phyloP scores from a whole-genome alignment of 2,113 vertebrate genomes.

The Procavia capensis region DNA sequence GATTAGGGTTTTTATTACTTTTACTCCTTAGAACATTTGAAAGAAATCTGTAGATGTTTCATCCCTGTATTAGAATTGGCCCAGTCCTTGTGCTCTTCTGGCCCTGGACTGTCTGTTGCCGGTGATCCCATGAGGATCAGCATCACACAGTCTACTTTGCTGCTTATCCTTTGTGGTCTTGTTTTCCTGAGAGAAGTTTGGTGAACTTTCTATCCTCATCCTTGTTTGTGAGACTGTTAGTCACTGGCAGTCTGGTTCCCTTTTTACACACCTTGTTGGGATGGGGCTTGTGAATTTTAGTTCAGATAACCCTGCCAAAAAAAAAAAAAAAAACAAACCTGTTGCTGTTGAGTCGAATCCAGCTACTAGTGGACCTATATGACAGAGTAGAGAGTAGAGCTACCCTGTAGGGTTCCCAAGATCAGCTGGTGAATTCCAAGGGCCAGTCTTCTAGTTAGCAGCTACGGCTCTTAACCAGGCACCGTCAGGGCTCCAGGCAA shows the following conservation, averaged over 20 bases:
- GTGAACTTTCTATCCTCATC: accelerated
- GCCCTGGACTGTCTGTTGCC: accelerated
- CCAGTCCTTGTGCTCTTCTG: accelerated
- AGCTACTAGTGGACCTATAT: no score
- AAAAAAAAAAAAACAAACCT: no score
- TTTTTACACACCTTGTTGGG: not conserved
- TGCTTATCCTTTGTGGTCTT: not conserved
- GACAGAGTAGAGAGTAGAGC: no score
- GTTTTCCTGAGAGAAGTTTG: not conserved
- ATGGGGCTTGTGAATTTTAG: not conserved
- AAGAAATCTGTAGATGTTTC: not conserved
- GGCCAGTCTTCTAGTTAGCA: no score
- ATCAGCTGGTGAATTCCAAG: no score
- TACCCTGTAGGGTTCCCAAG: no score
- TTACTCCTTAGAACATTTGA: not conserved
- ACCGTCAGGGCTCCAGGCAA: not conserved
- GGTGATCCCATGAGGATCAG: accelerated
- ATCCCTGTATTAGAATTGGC: not conserved
- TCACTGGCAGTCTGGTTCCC: not conserved
- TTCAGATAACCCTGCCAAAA: not conserved
- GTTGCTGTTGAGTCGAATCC: no score
- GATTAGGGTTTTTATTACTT: no score
- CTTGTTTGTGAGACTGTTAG: not conserved
- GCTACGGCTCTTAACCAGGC: no score
- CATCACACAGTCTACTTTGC: accelerated